phyloP scores from a whole-genome alignment of 2,888 invertebrate genomes.

The Temnothorax ravouxi region DNA sequence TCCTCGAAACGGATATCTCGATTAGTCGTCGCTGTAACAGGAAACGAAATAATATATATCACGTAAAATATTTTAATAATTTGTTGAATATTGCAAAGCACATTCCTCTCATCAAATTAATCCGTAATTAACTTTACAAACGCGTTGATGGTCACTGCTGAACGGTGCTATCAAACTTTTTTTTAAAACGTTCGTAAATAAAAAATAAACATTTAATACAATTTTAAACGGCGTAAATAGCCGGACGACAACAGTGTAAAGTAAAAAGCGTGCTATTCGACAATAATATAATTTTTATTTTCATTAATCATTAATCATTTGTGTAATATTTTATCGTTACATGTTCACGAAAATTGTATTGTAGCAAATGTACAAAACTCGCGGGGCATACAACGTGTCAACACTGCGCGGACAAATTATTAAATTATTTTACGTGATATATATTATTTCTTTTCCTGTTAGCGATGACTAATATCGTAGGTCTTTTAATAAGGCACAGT shows the following conservation, averaged over 20 bases:
- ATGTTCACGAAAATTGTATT: neutral
- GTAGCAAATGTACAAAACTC: neutral
- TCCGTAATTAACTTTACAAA: neutral
- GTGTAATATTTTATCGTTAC: neutral
- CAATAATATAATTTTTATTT: neutral
- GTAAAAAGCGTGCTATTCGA: neutral
- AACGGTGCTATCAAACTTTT: neutral
- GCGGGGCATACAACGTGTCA: neutral
- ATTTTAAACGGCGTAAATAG: neutral
- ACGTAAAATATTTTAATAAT: neutral
- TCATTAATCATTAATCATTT: slow-evolving; percentile 7
- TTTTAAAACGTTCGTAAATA: neutral
- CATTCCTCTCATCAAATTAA: neutral
- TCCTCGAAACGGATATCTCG: neutral
- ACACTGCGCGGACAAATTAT: no score
- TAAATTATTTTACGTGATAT: no score
- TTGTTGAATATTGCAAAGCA: neutral
- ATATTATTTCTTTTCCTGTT: no score
- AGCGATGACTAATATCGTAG: no score
- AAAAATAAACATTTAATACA: neutral
- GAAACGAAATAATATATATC: neutral
- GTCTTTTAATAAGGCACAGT: no score
- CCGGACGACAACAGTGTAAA: neutral
- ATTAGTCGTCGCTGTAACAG: neutral
- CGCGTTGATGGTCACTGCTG: neutral